phyloP scores from a whole-genome alignment of 2,888 invertebrate species.

The Ochropacha duplaris region DNA sequence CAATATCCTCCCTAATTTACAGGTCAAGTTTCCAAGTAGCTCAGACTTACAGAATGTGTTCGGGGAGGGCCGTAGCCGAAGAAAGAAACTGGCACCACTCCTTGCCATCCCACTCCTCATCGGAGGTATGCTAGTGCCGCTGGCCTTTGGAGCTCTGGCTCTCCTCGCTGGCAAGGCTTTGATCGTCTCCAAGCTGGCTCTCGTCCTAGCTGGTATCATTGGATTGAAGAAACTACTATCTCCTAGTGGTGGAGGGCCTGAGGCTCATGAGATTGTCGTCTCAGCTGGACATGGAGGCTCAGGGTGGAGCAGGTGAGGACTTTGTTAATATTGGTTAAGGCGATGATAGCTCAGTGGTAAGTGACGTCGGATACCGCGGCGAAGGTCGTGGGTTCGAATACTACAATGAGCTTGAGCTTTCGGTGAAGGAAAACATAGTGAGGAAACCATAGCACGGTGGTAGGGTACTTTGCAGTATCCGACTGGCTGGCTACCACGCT shows the following conservation, averaged over 20 bases:
- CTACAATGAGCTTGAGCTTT: too few relatives aligned
- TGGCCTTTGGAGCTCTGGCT: slow-evolving; percentile 92
- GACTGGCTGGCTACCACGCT: too few relatives aligned
- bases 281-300: slow-evolving; percentile 86
- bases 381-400: too few relatives aligned
- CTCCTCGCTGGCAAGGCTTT: slow-evolving; percentile 92
- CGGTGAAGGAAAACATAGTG: too few relatives aligned
- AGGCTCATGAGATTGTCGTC: slow-evolving; percentile 88
- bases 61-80: slow-evolving; percentile 87
- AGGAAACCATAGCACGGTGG: too few relatives aligned
- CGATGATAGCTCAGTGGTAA: too few relatives aligned
- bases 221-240: slow-evolving; percentile 92
- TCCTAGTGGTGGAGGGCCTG: slow-evolving; percentile 85
- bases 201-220: slow-evolving; percentile 92
- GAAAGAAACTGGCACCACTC: slow-evolving; percentile 88
- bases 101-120: slow-evolving; percentile 91
- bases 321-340: too few relatives aligned
- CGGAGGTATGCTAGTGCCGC: slow-evolving; percentile 90
- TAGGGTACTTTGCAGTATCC: too few relatives aligned
- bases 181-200: slow-evolving; percentile 91
- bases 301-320: slow-evolving; percentile 86
- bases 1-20: slow-evolving; percentile 31
- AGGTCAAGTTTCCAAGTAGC: slow-evolving; percentile 89
- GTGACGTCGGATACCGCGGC: too few relatives aligned
- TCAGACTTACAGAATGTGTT: slow-evolving; percentile 85